Evolutionary conservation across 53 echinoderm and acorn worm species (phyloP).

Genomic region (Luidia sarsii): DNA sequence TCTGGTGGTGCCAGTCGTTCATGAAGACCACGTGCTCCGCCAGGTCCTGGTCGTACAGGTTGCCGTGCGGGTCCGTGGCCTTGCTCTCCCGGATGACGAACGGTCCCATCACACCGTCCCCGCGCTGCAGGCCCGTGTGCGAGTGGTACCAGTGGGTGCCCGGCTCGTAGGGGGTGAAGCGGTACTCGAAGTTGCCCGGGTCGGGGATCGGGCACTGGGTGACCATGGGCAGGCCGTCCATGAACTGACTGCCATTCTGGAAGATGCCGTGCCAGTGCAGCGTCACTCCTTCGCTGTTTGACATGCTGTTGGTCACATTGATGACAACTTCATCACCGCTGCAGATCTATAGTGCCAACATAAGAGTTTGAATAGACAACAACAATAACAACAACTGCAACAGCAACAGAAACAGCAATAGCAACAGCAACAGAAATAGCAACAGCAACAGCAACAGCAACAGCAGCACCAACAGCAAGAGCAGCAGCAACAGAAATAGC

Average conservation of each 20-base stretch:
- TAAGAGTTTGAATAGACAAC: neutral
- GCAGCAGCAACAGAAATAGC: no score
- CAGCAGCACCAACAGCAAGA: no score
- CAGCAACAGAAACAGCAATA: no score
- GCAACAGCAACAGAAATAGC: no score
- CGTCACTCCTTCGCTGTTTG: constrained; percentile 58
- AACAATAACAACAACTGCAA: no score
- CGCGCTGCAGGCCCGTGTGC: constrained; percentile 63
- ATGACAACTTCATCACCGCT: constrained; percentile 63
- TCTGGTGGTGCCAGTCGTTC: constrained; percentile 59
- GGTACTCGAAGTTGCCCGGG: constrained; percentile 56
- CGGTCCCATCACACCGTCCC: constrained; percentile 76
- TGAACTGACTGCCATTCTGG: constrained; percentile 58
- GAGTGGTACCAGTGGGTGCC: constrained; percentile 62
- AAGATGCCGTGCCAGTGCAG: constrained; percentile 85
- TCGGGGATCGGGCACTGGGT: constrained; percentile 75
- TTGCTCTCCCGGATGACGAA: constrained; percentile 66
- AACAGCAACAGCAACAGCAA: no score
- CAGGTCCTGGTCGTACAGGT: constrained; percentile 64
- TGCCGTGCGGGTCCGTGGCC: constrained; percentile 36
- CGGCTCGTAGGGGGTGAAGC: neutral
- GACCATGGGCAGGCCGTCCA: constrained; percentile 80
- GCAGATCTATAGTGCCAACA: constrained; percentile 56
- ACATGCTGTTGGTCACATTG: constrained; percentile 50
- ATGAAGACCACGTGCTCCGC: constrained; percentile 47